Evolutionary conservation across 2,888 invertebrate species (phyloP).

Genomic region (Eustalomyia histrio): DNA sequence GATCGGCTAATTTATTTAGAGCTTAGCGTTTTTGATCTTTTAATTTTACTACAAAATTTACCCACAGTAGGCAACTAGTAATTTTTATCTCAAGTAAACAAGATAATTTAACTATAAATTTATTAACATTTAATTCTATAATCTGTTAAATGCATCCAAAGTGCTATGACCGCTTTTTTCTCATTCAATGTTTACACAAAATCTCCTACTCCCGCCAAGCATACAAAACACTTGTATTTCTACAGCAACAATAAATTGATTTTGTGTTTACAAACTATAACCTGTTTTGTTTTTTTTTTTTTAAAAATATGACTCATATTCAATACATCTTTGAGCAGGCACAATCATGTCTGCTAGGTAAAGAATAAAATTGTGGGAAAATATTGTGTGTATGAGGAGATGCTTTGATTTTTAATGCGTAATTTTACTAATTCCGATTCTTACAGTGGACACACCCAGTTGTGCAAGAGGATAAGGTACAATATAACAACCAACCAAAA

Average conservation of each 20-base stretch:
- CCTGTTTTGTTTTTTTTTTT: slow-evolving; percentile 52
- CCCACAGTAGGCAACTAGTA: too few species aligned
- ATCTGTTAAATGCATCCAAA: background rate
- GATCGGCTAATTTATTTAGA: too few species aligned
- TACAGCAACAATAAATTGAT: slow-evolving; percentile 27
- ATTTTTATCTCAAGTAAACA: too few species aligned
- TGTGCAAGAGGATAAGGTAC: slow-evolving; percentile 22
- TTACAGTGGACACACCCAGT: slow-evolving; percentile 36
- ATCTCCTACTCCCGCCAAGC: slow-evolving; percentile 14
- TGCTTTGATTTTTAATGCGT: slow-evolving; percentile 54
- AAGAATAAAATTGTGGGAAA: slow-evolving; percentile 48
- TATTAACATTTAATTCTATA: too few species aligned
- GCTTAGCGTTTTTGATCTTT: too few species aligned
- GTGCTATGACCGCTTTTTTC: background rate
- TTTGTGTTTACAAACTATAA: slow-evolving; percentile 37
- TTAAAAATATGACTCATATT: slow-evolving; percentile 36
- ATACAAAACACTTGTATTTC: background rate
- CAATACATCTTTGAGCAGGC: slow-evolving; percentile 21
- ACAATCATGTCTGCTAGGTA: slow-evolving; percentile 29
- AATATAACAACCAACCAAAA: background rate
- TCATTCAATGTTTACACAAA: slow-evolving; percentile 3
- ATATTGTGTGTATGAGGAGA: slow-evolving; percentile 25
- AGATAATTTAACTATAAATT: too few species aligned
- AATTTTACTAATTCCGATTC: slow-evolving; percentile 22
- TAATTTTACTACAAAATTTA: too few species aligned